phyloP scores from a whole-genome alignment of 2,888 invertebrate genomes.

The Eurytoma adleriae region DNA sequence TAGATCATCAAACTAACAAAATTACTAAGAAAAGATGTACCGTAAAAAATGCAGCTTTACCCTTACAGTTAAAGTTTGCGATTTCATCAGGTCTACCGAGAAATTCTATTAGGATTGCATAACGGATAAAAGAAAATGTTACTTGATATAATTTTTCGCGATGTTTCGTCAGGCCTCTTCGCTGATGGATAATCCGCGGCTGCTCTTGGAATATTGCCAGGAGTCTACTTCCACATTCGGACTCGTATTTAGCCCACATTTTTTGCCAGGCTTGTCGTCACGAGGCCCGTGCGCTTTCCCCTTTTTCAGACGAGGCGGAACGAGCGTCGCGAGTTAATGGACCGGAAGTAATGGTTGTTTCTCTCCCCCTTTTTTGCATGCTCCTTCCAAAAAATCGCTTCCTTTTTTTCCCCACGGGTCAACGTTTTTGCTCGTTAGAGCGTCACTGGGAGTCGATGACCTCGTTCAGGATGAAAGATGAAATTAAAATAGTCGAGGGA shows the following conservation, averaged over 20 bases:
- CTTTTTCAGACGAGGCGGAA: neutral
- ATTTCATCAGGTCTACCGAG: no score
- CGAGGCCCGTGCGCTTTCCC: neutral
- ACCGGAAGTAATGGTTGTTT: slow-evolving; percentile 28
- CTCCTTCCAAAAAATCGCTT: slow-evolving; percentile 3
- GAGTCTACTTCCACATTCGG: neutral
- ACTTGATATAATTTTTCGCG: neutral
- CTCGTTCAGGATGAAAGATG: neutral
- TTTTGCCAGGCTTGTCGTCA: neutral
- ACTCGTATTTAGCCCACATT: slow-evolving; percentile 1
- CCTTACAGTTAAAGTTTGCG: no score
- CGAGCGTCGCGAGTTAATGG: slow-evolving; percentile 31
- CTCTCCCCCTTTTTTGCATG: neutral
- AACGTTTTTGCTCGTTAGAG: slow-evolving; percentile 38
- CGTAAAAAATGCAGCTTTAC: no score
- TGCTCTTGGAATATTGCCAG: slow-evolving; percentile 1
- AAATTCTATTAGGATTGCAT: no score
- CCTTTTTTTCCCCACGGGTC: slow-evolving; percentile 1
- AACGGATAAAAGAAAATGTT: no score
- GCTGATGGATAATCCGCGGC: slow-evolving; percentile 19
- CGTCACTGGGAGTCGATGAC: slow-evolving; percentile 2
- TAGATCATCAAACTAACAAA: no score
- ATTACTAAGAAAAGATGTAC: no score
- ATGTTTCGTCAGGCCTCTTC: neutral
- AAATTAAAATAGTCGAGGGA: slow-evolving; percentile 10